Evolutionary conservation across 2,888 invertebrate species (phyloP), one percentile per base, ranked within the genome.

Genomic region (Anarsia innoxiella): DNA sequence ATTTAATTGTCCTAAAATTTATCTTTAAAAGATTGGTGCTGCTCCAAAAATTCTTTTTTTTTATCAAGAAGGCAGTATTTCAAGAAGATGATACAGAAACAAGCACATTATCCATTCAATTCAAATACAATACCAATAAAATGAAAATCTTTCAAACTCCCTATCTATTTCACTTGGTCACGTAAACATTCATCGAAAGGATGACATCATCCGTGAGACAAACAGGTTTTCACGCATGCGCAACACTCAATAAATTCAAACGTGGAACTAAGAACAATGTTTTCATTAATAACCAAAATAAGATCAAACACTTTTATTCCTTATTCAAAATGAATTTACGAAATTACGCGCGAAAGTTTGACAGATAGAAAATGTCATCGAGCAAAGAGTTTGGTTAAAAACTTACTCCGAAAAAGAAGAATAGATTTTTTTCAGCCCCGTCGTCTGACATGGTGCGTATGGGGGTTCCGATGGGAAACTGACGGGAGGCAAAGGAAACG

Each of bases 351-450:
- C 19, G 19, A 3, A 19, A 19, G 8, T 5, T 19, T 19, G 19
- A 8, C 19, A 8, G 19, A 9, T 16, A 31, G 3, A 6, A 31
- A 19, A 19, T 23, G 11, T 10, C 27, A 15, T n/a, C n/a, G 23
- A 12, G 9, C 23, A 40, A 34, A 34, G 14, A 11, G 16, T 13
- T 32, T 26, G 4, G n/a, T 37, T 32, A 2, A 37, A 44, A 42
- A 69, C 77, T 76, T 51, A 79, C 78, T 51, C 78, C 79, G 28
- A 78, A 76, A 53, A 71, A 72, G 9, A 51, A 54, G 42, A 69
- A 59, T 3, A 74, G 44, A 0, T 50, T 58, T 10, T 49, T 42
- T 41, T 59, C 61, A 13, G 57, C 48, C n/a, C n/a, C n/a, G n/a
- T 6, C 3, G 35, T 35, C 35, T 41, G 70, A 65, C 79, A 78